Evolutionary conservation across 2,113 vertebrate species (phyloP), one percentile per base, ranked within the genome.

Genomic region (Noctilio leporinus): DNA sequence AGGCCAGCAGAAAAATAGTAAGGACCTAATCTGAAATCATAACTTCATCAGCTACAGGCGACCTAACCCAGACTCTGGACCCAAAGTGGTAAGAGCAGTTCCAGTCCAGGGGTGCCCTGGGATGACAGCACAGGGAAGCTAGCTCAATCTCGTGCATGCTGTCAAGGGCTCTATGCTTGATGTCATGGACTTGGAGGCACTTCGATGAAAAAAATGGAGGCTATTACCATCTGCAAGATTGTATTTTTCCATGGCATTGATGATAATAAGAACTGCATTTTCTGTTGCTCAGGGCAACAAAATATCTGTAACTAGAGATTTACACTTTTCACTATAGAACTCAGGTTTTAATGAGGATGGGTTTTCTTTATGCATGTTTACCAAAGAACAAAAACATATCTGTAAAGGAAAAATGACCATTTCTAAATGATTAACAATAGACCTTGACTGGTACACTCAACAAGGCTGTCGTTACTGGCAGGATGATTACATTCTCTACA

Each of bases 321-420:
- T 85, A 22, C 93, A 33, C 59, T 92, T 92, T 90, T 93, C 76
- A 92, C 84, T 77, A 90, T 8, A 82, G 53, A 97, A 92, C 24
- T 82, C 64, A 69, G 75, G 55, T 95, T 95, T 93, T 78, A 90
- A 81, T 62, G 78, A 94, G 59, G 72, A 95, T 85, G 49, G 15
- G 15, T 95, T 93, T 65, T 82, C 92, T 93, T 93, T 94, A 95
- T 96, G 59, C 47, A 90, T 90, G 59, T 95, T 96, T 96, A 92
- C 19, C 40, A 84, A 95, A 92, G 51, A 94, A 89, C 28, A 93
- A 95, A 97, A 96, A 85, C 57, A 30, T 64, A 87, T 75, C 92
- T 97, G 20, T 81, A 94, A 93, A 84, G 53, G 40, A 96, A 93
- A 96, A 90, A 77, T 76, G 33, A 93, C 92, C 73, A 90, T 87